Conservation (phyloP, 2,797 vertebrate species). For the Sebastes jordani region DNA sequence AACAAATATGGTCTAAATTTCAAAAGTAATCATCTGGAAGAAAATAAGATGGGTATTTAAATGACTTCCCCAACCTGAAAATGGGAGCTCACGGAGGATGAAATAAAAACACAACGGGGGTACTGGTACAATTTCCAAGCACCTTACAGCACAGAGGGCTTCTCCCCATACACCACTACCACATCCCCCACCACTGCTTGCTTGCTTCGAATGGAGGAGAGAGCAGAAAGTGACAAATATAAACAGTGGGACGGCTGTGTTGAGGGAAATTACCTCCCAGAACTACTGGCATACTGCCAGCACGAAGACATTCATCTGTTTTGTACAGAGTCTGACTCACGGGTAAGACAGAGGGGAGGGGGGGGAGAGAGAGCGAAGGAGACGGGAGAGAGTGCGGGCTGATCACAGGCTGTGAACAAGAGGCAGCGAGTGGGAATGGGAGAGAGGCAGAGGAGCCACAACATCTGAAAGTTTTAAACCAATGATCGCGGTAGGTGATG, state of each 20-base stretch:
- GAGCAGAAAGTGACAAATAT: conserved; percentile 78
- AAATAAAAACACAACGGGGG: not conserved
- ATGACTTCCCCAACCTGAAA: not conserved
- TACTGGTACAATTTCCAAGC: not conserved
- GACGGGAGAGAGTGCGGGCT: conserved; percentile 30
- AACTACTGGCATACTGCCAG: conserved; percentile 81
- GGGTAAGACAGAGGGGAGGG: conserved; percentile 45
- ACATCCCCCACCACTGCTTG: conserved; percentile 12
- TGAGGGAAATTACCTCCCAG: conserved; percentile 87
- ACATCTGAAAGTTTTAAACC: conserved; percentile 77
- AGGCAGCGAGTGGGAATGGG: conserved; percentile 45
- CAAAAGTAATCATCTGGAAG: not conserved
- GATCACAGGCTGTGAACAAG: conserved; percentile 48
- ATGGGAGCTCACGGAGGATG: not conserved
- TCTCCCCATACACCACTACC: conserved; percentile 1
- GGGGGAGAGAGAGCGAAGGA: conserved; percentile 21
- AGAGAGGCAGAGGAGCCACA: conserved; percentile 49
- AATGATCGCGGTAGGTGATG: conserved; percentile 72
- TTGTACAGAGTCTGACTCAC: conserved; percentile 74
- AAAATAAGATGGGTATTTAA: not conserved
- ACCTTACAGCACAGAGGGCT: conserved; percentile 8
- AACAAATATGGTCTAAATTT: conserved; percentile 5
- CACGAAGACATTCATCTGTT: conserved; percentile 79
- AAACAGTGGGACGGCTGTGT: conserved; percentile 77
- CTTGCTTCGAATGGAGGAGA: conserved; percentile 36